A percentile compares a stretch with the other conserved stretches of the same genome.
phyloP scores from a whole-genome alignment of 2,888 invertebrate genomes.

The Ormyrus thymus region DNA sequence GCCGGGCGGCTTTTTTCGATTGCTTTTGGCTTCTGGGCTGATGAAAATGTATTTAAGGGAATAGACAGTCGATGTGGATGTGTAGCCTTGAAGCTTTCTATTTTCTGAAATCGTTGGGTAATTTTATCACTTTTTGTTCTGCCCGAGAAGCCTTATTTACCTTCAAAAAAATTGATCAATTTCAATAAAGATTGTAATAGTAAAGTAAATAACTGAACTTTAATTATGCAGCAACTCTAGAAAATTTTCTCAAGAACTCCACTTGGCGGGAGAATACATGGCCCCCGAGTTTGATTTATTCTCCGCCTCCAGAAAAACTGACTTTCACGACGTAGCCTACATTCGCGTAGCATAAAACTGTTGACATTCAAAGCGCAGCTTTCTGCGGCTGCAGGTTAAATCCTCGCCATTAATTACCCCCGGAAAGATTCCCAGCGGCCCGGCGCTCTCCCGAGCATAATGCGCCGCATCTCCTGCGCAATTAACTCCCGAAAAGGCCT shows the following conservation, averaged over 20 bases:
- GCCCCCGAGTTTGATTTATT: constrained; percentile 9
- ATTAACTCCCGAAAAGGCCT: constrained; percentile 40
- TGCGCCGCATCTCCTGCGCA: constrained; percentile 50
- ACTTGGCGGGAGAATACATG: background rate
- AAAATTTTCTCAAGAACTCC: background rate
- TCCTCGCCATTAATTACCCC: constrained; percentile 43
- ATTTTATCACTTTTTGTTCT: no score
- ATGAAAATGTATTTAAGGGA: no score
- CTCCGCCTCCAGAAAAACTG: background rate
- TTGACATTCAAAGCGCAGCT: constrained; percentile 20
- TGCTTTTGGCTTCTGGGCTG: background rate
- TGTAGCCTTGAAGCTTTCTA: no score
- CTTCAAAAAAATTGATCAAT: no score
- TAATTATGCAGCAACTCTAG: constrained; percentile 15
- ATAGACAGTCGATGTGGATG: no score
- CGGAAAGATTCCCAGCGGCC: constrained; percentile 2
- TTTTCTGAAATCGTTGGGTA: no score
- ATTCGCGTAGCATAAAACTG: constrained; percentile 5
- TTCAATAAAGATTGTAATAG: no score
- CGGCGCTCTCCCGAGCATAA: constrained; percentile 51
- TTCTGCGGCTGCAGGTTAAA: background rate
- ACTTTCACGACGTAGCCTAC: constrained; percentile 4
- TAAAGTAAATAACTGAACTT: background rate
- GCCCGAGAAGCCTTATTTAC: no score
- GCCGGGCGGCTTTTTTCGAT: background rate